Evolutionary conservation across 2,888 invertebrate species (phyloP), one percentile per base, ranked within the genome.

Genomic region (Cepaea hortensis): DNA sequence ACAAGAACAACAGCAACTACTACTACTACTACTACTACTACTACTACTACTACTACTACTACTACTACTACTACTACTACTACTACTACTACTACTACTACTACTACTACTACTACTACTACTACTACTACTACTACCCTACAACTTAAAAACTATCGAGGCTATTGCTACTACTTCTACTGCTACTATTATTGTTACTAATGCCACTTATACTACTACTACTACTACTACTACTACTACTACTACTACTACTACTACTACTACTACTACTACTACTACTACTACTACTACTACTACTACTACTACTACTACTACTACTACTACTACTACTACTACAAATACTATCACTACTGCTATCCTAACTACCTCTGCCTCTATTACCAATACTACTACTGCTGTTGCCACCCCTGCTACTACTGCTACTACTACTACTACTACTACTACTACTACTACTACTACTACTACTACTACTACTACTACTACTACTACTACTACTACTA

Each of bases 71-170:
- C n/a, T 70, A 18, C 70, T 70, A 70, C 13, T 70, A 70, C 70
- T 70, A 68, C 72, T 82, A 46, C 82, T 82, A 48, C 82, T 82
- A 82, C 82, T 82, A 70, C 82, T 82, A 70, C 82, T 82, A 82
- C 48, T 82, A 65, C n/a, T n/a, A n/a, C n/a, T n/a, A n/a, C n/a
- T n/a, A n/a, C n/a, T n/a, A n/a, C n/a, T n/a, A n/a, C n/a, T n/a
- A n/a, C n/a, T n/a, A n/a, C n/a, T n/a, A n/a, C n/a, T n/a, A n/a
- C n/a, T n/a, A n/a, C n/a, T n/a, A 65, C 65, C 35, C 35, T 35
- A 35, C 35, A 35, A 35, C 35, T 35, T 35, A 35, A 35, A 35
- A 1, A 35, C 35, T 35, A 35, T 35, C 35, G 61, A 55, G 9
- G 70, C 72, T 82, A 70, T 68, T 82, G 70, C 72, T 82, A 68